Base-by-base conservation (phyloP, 1,140 invertebrate genomes). In the Ectropis grisescens region DNA sequence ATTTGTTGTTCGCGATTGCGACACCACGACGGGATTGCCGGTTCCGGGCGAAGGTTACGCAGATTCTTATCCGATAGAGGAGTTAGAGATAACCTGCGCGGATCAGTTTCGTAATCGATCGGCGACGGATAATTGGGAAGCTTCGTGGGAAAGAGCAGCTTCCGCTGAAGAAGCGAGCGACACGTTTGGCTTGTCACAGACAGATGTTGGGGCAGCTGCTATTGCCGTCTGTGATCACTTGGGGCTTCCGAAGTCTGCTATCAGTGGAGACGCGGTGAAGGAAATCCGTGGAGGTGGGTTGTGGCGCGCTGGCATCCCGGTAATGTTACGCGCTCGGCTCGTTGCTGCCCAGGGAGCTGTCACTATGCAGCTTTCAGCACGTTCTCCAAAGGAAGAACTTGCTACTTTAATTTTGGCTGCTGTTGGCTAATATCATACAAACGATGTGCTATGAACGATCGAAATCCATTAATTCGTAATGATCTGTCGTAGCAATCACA, bases 1-100 rank as follows among this genome's bases (percentile, higher is more conserved):
- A 67, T 99, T 98, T 74, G 82, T 91, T 28, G 96, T 98, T 0
- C 94, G 94, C 53, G 97, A 99, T 82, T 98, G 96, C 81, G 98
- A 99, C 84, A 94, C 96, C 1, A 88, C 87, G 24, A 98, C 96
- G 6, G 96, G 96, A 0, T 83, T 95, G 36, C 91, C 94, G 29
- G 58, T 69, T 27, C 16, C 42, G 29, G 46, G 53, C 13, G 95
- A 97, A 64, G 95, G 85, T n/a, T 87, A 88, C 48, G 82, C 86
- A 40, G 86, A 88, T 69, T 87, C 85, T 49, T 89, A 88, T 36
- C 86, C 90, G 68, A 75, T 99, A 29, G 97, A 99, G 83, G 96
- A 98, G 83, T 81, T 99, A n/a, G 97, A 68, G 27, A 47, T 74
- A 15, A 36, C 38, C 25, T 62, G 57, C 33, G 48, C 55, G 7